Percentiles rank a stretch among this genome's conserved stretches.
Evolutionary conservation across 2,113 vertebrate species (phyloP).

Genomic region (Pelodiscus sinensis): DNA sequence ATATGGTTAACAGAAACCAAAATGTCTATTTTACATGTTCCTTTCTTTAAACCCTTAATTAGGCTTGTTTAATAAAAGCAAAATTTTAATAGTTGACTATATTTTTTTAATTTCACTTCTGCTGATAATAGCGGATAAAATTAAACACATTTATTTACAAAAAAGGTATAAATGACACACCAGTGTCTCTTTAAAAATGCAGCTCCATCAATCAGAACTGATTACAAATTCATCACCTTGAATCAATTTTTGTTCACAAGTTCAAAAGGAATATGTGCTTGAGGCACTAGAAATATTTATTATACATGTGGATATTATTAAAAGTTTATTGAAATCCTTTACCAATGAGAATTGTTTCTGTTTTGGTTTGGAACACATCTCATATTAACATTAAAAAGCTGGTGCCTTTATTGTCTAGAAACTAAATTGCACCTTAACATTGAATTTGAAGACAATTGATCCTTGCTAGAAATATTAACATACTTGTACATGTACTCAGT

Average conservation of each 20-base stretch:
- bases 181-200: conserved; percentile 80
- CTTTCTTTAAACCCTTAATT: conserved; percentile 64
- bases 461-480: conserved; percentile 7
- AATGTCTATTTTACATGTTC: conserved; percentile 39
- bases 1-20: conserved; percentile 10
- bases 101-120: conserved; percentile 63
- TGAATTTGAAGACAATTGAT: conserved; percentile 39
- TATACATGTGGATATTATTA: conserved; percentile 91
- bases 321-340: conserved; percentile 74
- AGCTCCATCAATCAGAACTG: conserved; percentile 92
- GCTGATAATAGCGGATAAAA: conserved; percentile 67
- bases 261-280: conserved; percentile 92
- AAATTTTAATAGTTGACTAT: conserved; percentile 74
- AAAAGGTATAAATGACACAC: conserved; percentile 78
- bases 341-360: conserved; percentile 57
- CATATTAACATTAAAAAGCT: conserved; percentile 18
- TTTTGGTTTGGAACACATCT: conserved; percentile 49
- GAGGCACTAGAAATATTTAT: conserved; percentile 89
- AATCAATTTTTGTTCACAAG: conserved; percentile 95
- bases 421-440: background rate
- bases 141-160: conserved; percentile 68
- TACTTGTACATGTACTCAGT: conserved; percentile 8
- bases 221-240: conserved; percentile 97
- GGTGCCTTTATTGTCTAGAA: conserved; percentile 29
- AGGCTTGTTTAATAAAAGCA: conserved; percentile 73